phyloP scores from a whole-genome alignment of 2,797 vertebrate genomes.

The Mareca strepera region DNA sequence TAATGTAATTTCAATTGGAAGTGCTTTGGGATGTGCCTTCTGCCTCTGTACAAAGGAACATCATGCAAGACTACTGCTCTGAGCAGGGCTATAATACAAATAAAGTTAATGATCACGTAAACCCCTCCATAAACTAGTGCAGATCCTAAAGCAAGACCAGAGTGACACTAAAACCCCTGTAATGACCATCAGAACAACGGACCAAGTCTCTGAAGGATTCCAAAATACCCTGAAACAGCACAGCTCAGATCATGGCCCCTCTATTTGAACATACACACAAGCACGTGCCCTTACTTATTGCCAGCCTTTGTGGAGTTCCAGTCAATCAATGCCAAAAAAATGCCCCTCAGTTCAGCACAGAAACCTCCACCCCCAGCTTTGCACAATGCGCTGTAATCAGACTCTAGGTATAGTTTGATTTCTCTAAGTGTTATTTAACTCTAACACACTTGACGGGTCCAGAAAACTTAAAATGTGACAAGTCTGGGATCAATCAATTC shows the following conservation, averaged over 20 bases:
- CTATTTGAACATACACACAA: fast-evolving
- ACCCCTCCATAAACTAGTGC: background rate
- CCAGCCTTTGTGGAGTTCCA: background rate
- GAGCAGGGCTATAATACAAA: background rate
- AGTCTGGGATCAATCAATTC: fast-evolving
- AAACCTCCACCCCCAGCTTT: background rate
- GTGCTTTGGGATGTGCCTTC: background rate
- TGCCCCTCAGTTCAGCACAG: background rate
- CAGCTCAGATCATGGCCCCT: fast-evolving
- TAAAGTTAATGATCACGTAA: background rate
- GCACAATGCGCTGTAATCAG: fast-evolving
- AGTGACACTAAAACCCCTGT: background rate
- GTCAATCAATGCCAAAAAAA: fast-evolving
- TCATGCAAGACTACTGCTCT: background rate
- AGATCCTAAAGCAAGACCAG: background rate
- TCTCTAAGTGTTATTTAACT: fast-evolving
- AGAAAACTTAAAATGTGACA: background rate
- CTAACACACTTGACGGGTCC: background rate
- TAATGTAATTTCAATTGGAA: background rate
- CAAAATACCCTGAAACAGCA: background rate
- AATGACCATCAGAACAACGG: fast-evolving
- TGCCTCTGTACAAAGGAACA: background rate
- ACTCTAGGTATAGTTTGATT: fast-evolving
- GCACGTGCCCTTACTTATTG: fast-evolving
- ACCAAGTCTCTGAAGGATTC: background rate